A percentile compares a stretch with the other conserved stretches of the same genome.
These are phyloP conservation scores for Oxyscelio sp. DNA, from an alignment of 2,888 invertebrate species.

Conservation along the genomic window DNA sequence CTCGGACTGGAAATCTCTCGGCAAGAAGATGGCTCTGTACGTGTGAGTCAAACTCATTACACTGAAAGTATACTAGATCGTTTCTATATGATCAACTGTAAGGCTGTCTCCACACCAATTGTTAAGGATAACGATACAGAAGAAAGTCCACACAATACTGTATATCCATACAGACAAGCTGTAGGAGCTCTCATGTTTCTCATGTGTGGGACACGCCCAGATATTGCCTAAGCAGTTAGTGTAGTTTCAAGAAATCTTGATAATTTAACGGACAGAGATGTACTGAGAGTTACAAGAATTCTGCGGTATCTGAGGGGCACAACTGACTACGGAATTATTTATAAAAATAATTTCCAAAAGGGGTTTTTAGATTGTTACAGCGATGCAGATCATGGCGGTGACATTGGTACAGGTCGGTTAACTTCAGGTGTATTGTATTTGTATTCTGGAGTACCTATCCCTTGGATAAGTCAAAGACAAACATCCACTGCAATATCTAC, in stretches of 20 bases:
- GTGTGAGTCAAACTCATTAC: slow-evolving; percentile 43
- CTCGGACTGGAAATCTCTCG: slow-evolving; percentile 55
- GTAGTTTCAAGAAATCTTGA: slow-evolving; percentile 77
- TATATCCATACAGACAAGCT: slow-evolving; percentile 75
- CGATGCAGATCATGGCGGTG: slow-evolving; percentile 85
- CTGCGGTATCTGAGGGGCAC: slow-evolving; percentile 80
- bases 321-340: slow-evolving; percentile 75
- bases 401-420: slow-evolving; percentile 79
- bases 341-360: slow-evolving; percentile 22
- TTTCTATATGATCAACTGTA: slow-evolving; percentile 54
- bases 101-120: slow-evolving; percentile 56
- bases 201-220: slow-evolving; percentile 78
- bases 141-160: slow-evolving; percentile 31
- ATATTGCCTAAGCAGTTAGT: slow-evolving; percentile 79
- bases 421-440: slow-evolving; percentile 78
- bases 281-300: slow-evolving; percentile 80
- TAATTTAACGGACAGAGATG: slow-evolving; percentile 73
- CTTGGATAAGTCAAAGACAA: too few species aligned
- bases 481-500: too few species aligned
- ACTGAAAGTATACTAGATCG: slow-evolving; percentile 41
- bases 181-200: slow-evolving; percentile 82
- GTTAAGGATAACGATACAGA: slow-evolving; percentile 45
- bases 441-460: slow-evolving; percentile 78
- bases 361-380: slow-evolving; percentile 69
- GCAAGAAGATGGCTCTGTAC: slow-evolving; percentile 27